Base-by-base conservation (phyloP, 2,888 invertebrate genomes). In the Ephialtes manifestator region DNA sequence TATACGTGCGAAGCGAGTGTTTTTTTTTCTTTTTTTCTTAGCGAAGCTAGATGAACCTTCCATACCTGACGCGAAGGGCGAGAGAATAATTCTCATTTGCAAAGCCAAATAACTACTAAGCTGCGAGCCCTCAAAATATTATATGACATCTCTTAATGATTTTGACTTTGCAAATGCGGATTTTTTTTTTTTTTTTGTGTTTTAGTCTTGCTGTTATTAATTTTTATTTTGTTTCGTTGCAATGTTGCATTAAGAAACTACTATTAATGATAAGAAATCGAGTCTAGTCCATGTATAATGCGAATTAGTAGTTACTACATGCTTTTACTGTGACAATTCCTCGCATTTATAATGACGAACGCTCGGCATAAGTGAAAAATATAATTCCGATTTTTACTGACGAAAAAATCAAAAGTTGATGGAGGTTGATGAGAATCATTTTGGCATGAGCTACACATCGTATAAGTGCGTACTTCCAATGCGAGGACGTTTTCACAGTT, bases 261-360 rank as follows among this genome's bases (percentile, higher is more conserved):
- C 88, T 91, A 90, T 89, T 92, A 92, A 91, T 89, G 89, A 91
- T 94, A 93, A 94, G 93, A 92, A 94, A 93, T 94, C 92, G 90
- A 93, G 91, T 94, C 94, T 94, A 94, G 94, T 94, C 94, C 93
- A 92, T 91, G 92, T 92, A 92, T 91, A 90, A 93, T 92, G 91
- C 92, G 92, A 93, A 92, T 91, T 91, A 86, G 89, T 89, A 90
- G 70, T 90, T 90, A 89, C 89, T 81, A 74, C 71, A 90, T 93
- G 93, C 92, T 92, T 92, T 89, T 89, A 91, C 90, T 91, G 92
- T 92, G 91, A 92, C 89, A 85, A 83, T 83, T 76, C 39, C 76
- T 77, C 77, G 84, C 85, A 85, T 87, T 86, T 82, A 10, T 70
- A 74, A 76, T 13, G 31, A n/a, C 13, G 35, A 74, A 77, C 31